phyloP scores from a whole-genome alignment of 2,797 vertebrate species.

The Acipenser oxyrinchus region DNA sequence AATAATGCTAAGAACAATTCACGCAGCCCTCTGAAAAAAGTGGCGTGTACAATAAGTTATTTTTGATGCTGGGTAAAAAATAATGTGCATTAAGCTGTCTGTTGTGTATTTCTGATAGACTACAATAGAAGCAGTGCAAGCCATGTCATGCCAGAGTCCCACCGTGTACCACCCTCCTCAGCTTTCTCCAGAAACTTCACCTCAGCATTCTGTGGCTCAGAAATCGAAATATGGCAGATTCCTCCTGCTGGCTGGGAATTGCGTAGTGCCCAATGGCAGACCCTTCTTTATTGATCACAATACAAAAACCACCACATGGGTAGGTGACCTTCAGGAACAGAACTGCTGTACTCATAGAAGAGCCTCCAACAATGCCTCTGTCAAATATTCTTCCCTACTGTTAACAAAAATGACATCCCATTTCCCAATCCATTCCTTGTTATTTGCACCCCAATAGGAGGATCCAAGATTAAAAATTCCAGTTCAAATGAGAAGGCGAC shows the following conservation, averaged over 20 bases:
- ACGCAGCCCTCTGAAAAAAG: no score
- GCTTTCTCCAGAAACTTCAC: constrained; percentile 25
- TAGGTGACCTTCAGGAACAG: constrained; percentile 33
- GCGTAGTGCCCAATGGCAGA: constrained; percentile 77
- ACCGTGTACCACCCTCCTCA: constrained; percentile 29
- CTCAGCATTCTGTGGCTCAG: constrained; percentile 38
- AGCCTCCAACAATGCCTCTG: no score
- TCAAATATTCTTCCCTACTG: not conserved
- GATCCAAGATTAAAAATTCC: constrained; percentile 83
- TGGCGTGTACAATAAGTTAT: not conserved
- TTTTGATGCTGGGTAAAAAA: not conserved
- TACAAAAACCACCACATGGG: constrained; percentile 90
- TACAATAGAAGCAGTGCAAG: constrained; percentile 38
- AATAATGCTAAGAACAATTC: no score
- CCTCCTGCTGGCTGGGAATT: constrained; percentile 85
- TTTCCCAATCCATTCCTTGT: constrained; percentile 25
- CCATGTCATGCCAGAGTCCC: constrained; percentile 24
- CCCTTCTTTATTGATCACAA: constrained; percentile 92
- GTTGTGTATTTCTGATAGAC: constrained; percentile 33
- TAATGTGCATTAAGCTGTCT: constrained; percentile 5
- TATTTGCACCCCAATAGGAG: constrained; percentile 63
- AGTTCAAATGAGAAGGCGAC: constrained; percentile 62
- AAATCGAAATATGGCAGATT: constrained; percentile 48
- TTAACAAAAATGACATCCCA: not conserved
- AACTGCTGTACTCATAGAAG: no score